Evolutionary conservation across 1,140 invertebrate genomes (phyloP).

Genomic region (Dendrolimus punctatus): DNA sequence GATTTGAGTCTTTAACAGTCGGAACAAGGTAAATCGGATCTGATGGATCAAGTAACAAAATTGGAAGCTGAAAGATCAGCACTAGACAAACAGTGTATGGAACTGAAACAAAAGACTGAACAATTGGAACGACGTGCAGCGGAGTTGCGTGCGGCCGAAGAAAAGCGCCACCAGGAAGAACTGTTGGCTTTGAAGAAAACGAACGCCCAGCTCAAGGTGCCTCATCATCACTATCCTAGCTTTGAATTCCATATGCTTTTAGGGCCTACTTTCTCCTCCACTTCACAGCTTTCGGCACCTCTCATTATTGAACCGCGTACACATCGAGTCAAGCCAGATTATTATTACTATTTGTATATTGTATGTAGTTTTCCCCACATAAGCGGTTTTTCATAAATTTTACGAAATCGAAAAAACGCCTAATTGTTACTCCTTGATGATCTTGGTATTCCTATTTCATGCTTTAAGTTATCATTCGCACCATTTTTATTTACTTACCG

Average conservation of each 20-base stretch:
- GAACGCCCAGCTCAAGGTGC: slow-evolving; percentile 92
- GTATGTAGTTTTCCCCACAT: too few species aligned
- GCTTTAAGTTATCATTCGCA: too few species aligned
- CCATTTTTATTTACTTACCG: too few species aligned
- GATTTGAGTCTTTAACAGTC: slow-evolving; percentile 37
- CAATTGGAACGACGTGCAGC: slow-evolving; percentile 88
- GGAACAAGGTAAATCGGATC: slow-evolving; percentile 76
- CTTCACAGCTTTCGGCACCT: too few species aligned
- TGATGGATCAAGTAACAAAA: slow-evolving; percentile 72
- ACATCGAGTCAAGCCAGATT: too few species aligned
- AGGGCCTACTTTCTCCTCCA: too few species aligned
- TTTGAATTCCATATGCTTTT: neutral
- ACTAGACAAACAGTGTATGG: slow-evolving; percentile 85
- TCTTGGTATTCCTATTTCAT: too few species aligned
- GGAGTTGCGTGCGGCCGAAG: slow-evolving; percentile 88
- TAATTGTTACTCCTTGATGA: too few species aligned
- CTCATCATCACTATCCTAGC: neutral
- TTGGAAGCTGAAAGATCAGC: slow-evolving; percentile 81
- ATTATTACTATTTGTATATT: too few species aligned
- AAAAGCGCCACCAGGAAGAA: slow-evolving; percentile 93
- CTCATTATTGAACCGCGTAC: too few species aligned
- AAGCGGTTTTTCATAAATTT: too few species aligned
- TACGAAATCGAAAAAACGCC: too few species aligned
- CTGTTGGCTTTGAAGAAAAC: slow-evolving; percentile 93
- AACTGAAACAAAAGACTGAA: slow-evolving; percentile 88